Evolutionary conservation across 2,888 invertebrate genomes (phyloP), one percentile per base, ranked within the genome.

Genomic region (Empis stercorea): DNA sequence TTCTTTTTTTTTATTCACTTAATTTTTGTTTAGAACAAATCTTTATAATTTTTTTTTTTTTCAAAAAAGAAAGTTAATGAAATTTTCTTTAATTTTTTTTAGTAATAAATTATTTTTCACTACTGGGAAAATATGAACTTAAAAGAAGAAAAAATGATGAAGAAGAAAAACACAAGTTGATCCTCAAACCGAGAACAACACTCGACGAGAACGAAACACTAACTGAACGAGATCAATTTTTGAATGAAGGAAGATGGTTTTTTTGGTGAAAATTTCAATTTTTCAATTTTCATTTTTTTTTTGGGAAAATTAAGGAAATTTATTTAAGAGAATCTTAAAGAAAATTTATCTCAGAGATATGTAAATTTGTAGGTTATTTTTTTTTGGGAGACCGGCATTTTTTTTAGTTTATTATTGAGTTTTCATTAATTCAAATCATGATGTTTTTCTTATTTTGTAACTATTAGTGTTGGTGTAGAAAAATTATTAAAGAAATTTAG

Each of bases 141-240:
- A 61, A 57, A 59, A 58, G 65, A 64, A 60, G 61, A 63, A n/a
- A 34, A 34, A 34, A 27, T 27, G 23, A 27, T 27, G 23, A 27
- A 27, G 23, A 27, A 27, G 23, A 27, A 27, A 27, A 27, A 27
- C 23, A 27, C 20, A 20, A 20, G 39, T 23, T 48, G 40, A 46
- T 48, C 44, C 38, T 51, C 48, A 39, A 61, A 62, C 62, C 65
- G 64, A 65, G 67, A 65, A 66, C 66, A 68, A 67, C 64, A 65
- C 66, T 66, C 66, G 66, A 66, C 67, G 64, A 68, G 63, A 62
- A 68, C 66, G 64, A 66, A 66, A 65, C 66, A 66, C 66, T 61
- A 65, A 66, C 66, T 66, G 64, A 68, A 57, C 51, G 39, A 34
- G 9, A 20, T 14, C 9, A 11, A 16, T 38, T 20, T 6, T 9